These are phyloP conservation scores for Odontomyia ornata DNA, from an alignment of 2,888 invertebrate species.

Conservation along the genomic window DNA sequence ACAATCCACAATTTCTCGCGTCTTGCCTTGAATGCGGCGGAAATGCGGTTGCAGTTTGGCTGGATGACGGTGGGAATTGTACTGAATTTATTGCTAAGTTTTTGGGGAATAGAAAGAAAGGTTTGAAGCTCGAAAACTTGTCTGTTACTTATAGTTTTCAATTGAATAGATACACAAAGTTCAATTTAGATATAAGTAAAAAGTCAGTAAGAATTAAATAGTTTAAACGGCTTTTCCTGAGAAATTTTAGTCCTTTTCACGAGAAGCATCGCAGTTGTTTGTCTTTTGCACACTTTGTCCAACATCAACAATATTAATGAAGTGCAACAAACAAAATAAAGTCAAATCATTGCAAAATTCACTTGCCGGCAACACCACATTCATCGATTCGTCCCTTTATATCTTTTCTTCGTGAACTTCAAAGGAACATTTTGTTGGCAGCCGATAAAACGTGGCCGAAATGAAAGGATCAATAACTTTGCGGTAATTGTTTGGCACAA, in stretches of 20 bases:
- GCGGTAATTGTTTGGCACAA: slow-evolving; percentile 35
- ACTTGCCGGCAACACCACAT: neutral
- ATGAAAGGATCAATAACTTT: slow-evolving; percentile 41
- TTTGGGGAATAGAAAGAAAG: neutral
- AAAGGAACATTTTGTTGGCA: slow-evolving; percentile 4
- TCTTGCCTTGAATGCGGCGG: neutral
- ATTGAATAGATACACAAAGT: too few species aligned
- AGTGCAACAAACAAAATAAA: neutral
- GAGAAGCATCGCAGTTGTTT: too few species aligned
- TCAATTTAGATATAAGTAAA: too few species aligned
- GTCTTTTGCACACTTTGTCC: too few species aligned
- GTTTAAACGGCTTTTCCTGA: too few species aligned
- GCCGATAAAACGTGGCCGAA: slow-evolving; percentile 27
- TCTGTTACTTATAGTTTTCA: too few species aligned
- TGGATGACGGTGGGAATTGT: neutral
- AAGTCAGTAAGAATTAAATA: too few species aligned
- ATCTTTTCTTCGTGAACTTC: slow-evolving; percentile 19
- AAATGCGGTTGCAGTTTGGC: slow-evolving; percentile 8
- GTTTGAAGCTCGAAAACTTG: too few species aligned
- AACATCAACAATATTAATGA: neutral
- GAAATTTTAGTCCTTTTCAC: too few species aligned
- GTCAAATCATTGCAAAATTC: neutral
- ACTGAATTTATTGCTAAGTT: neutral
- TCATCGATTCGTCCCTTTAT: neutral
- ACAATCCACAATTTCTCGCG: neutral